Evolutionary conservation across 2,113 vertebrate species (phyloP).

Genomic region (Spilogale gracilis): DNA sequence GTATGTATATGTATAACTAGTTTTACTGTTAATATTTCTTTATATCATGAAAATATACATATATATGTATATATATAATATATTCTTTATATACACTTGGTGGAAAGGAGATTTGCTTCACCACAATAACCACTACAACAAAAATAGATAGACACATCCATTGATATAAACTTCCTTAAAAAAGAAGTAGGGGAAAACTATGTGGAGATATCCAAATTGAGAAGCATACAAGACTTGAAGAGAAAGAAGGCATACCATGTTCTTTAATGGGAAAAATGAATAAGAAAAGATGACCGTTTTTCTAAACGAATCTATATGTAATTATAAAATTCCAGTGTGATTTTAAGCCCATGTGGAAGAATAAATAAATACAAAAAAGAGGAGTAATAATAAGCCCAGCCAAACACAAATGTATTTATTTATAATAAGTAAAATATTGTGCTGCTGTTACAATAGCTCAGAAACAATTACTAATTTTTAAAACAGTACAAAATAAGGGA

Average conservation of each 20-base stretch:
- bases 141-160: neutral
- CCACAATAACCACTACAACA: neutral
- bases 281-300: neutral
- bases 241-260: neutral
- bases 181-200: neutral
- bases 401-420: neutral
- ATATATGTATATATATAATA: no score
- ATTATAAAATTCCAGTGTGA: constrained; percentile 4
- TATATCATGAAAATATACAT: neutral
- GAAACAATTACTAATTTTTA: neutral
- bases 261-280: neutral
- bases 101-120: neutral
- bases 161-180: neutral
- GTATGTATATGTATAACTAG: neutral
- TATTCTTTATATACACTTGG: neutral
- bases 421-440: constrained; percentile 2
- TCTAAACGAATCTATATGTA: neutral
- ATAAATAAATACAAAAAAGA: neutral
- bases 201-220: constrained; percentile 27
- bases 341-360: neutral
- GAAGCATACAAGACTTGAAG: neutral
- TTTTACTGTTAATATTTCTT: neutral
- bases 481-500: constrained; percentile 31
- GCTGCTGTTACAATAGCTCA: neutral
- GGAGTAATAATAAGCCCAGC: neutral